phyloP scores from a whole-genome alignment of 2,113 vertebrate species.

The Alexandromys fortis region DNA sequence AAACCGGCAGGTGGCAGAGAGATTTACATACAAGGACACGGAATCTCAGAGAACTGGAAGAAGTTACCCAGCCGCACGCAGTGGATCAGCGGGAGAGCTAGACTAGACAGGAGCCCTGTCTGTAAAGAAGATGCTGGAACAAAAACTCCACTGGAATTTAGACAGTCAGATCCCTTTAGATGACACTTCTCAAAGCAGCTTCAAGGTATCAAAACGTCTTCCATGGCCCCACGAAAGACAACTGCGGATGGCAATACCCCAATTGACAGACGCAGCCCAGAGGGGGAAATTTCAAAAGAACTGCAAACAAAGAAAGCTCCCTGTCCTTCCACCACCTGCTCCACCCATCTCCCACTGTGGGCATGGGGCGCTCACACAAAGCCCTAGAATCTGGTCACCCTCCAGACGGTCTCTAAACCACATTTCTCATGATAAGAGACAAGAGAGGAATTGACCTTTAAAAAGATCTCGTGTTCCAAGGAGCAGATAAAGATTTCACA shows the following conservation, averaged over 20 bases:
- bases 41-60: not conserved
- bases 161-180: slow-evolving; percentile 73
- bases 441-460: slow-evolving; percentile 76
- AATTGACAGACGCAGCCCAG: not conserved
- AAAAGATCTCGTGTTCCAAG: slow-evolving; percentile 69
- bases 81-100: not conserved
- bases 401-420: slow-evolving; percentile 76
- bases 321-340: not conserved
- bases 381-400: slow-evolving; percentile 71
- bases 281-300: slow-evolving; percentile 64
- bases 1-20: not conserved
- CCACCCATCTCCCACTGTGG: not conserved
- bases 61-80: not conserved
- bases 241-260: slow-evolving; percentile 59
- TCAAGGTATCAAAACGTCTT: slow-evolving; percentile 68
- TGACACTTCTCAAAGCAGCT: slow-evolving; percentile 58
- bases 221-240: slow-evolving; percentile 61
- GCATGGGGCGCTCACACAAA: slow-evolving; percentile 45
- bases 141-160: slow-evolving; percentile 52
- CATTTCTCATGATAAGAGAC: slow-evolving; percentile 69
- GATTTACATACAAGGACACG: not conserved
- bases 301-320: slow-evolving; percentile 64
- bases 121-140: slow-evolving; percentile 24
- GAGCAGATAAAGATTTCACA: slow-evolving; percentile 77
- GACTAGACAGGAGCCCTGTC: not conserved